Conservation (phyloP, 2,113 vertebrate genomes). For the Neoarius graeffei region DNA sequence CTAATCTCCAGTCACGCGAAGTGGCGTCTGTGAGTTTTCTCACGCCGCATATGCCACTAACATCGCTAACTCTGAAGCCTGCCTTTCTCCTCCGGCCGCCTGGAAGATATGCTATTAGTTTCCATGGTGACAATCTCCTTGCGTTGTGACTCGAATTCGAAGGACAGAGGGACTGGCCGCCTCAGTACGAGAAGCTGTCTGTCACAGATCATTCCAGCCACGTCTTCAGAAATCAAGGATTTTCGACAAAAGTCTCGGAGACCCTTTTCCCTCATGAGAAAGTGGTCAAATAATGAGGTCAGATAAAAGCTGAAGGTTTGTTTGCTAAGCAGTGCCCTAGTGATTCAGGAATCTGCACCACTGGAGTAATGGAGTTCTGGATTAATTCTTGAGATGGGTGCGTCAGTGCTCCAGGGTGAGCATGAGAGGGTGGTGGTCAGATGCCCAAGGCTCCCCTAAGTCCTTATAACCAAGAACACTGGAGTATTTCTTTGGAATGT, state of each 20-base stretch:
- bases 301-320: constrained; percentile 40
- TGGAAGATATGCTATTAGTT: constrained; percentile 64
- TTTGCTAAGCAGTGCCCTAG: constrained; percentile 25
- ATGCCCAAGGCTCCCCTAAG: background rate
- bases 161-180: constrained; percentile 44
- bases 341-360: constrained; percentile 25
- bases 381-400: background rate
- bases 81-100: constrained; percentile 40
- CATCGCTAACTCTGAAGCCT: constrained; percentile 32
- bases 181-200: constrained; percentile 33
- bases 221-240: constrained; percentile 41
- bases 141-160: constrained; percentile 55
- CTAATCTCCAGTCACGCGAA: constrained; percentile 40
- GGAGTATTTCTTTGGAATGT: background rate
- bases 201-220: constrained; percentile 33
- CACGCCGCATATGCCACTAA: background rate
- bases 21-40: constrained; percentile 19
- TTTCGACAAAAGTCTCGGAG: constrained; percentile 27
- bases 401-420: background rate
- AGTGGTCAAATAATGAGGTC: constrained; percentile 45
- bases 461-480: background rate
- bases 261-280: constrained; percentile 18
- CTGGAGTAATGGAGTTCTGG: constrained; percentile 14
- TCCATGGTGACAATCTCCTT: constrained; percentile 64
- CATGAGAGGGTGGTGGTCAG: background rate